phyloP scores from a whole-genome alignment of 2,797 vertebrate species.

The Falco naumanni region DNA sequence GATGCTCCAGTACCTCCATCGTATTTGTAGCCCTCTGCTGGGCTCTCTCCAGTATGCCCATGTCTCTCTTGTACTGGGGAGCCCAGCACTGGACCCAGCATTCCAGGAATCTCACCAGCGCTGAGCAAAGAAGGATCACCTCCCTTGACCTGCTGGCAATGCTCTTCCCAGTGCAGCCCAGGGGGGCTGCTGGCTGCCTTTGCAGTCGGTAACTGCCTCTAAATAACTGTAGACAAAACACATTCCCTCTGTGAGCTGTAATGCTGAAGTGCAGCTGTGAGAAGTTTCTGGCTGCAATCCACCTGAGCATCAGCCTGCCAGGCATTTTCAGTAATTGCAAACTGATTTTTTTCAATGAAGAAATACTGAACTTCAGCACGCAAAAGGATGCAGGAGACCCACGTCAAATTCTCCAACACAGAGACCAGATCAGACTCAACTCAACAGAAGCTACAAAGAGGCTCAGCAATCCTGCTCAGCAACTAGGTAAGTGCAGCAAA shows the following conservation, averaged over 20 bases:
- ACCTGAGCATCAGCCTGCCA: neutral
- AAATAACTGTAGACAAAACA: neutral
- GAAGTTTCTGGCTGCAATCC: neutral
- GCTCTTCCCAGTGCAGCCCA: neutral
- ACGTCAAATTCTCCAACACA: fast-evolving
- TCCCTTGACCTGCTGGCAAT: neutral
- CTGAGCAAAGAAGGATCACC: neutral
- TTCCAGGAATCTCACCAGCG: neutral
- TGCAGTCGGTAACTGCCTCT: neutral
- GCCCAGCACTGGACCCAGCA: neutral
- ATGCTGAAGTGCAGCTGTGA: neutral
- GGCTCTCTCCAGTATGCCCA: neutral
- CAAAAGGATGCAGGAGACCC: neutral
- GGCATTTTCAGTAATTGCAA: neutral
- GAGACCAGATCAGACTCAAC: neutral
- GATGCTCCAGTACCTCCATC: neutral
- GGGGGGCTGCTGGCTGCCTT: neutral
- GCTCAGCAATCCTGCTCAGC: neutral
- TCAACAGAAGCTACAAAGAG: neutral
- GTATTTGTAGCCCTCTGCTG: neutral
- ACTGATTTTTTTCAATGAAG: neutral
- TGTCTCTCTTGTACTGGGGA: neutral
- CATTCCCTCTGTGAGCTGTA: neutral
- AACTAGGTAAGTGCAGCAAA: neutral
- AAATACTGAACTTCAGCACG: neutral